Conservation (phyloP, 2,113 vertebrate species). For the Martes martes region DNA sequence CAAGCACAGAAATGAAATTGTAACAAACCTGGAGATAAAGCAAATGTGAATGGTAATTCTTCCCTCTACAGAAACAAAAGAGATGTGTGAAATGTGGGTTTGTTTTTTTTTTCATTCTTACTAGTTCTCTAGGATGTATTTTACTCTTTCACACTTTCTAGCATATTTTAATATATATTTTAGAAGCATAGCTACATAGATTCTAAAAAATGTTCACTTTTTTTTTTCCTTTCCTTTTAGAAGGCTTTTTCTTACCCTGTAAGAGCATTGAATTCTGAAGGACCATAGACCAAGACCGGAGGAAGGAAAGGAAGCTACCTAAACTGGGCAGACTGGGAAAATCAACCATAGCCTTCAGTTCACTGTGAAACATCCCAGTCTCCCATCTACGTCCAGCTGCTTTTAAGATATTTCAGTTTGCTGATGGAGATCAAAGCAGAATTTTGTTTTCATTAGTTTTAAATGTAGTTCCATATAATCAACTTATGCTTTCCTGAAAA, state of each 20-base stretch:
- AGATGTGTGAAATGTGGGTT: not conserved
- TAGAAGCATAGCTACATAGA: not conserved
- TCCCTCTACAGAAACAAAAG: not conserved
- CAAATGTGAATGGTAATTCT: not conserved
- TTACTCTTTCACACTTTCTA: not conserved
- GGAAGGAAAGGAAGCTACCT: not conserved
- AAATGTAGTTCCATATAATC: not conserved
- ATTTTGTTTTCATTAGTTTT: not conserved
- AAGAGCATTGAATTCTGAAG: not conserved
- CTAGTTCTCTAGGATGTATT: not conserved
- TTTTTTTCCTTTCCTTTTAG: not conserved
- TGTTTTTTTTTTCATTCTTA: not conserved
- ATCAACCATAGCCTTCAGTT: not conserved
- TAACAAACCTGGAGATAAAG: not conserved
- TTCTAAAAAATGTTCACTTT: not conserved
- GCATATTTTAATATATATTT: not conserved
- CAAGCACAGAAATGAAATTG: not conserved
- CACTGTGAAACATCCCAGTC: not conserved
- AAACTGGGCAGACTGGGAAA: not conserved
- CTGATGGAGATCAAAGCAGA: not conserved
- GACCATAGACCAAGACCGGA: not conserved
- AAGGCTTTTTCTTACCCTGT: not conserved
- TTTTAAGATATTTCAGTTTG: not conserved
- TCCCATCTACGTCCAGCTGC: not conserved
- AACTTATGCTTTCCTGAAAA: not conserved